Conservation (phyloP, 2,113 vertebrate species). For the Tetraodon nigroviridis region DNA sequence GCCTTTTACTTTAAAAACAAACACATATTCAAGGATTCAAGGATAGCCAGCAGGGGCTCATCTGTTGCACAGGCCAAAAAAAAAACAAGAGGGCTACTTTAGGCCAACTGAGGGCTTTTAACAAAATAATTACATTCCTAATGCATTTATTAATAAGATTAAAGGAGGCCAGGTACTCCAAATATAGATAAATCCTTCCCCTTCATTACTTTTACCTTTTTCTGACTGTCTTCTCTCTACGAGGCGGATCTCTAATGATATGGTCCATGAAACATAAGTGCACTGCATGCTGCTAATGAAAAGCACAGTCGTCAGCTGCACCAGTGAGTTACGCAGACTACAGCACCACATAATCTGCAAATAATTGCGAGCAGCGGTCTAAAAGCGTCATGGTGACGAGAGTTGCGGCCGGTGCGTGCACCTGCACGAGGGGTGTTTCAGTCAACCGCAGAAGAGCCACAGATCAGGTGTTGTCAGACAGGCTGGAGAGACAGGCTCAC, state of each 20-base stretch:
- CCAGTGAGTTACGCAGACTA: conserved; percentile 34
- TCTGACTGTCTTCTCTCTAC: conserved; percentile 27
- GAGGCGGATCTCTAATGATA: conserved; percentile 53
- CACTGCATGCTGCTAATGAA: conserved; percentile 60
- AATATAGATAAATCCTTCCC: too few species aligned
- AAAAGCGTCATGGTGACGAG: conserved; percentile 6
- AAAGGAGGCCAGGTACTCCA: neutral
- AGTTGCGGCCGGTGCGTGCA: conserved; percentile 1
- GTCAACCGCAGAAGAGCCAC: neutral
- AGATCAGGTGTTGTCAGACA: neutral
- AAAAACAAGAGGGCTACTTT: neutral
- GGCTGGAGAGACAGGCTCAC: neutral
- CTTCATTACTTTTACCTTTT: neutral
- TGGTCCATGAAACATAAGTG: conserved; percentile 61
- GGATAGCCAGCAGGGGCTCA: conserved; percentile 30
- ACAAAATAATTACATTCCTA: too few species aligned
- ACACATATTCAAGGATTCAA: conserved; percentile 1
- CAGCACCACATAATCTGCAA: conserved; percentile 45
- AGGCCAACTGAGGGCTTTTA: too few species aligned
- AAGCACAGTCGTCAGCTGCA: conserved; percentile 48
- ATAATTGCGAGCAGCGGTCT: conserved; percentile 44
- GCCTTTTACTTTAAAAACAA: conserved; percentile 16
- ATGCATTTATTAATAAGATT: too few species aligned
- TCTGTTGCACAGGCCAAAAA: conserved; percentile 10
- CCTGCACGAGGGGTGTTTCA: neutral